phyloP scores from a whole-genome alignment of 2,113 vertebrate genomes.

The Corythornis cristatus region DNA sequence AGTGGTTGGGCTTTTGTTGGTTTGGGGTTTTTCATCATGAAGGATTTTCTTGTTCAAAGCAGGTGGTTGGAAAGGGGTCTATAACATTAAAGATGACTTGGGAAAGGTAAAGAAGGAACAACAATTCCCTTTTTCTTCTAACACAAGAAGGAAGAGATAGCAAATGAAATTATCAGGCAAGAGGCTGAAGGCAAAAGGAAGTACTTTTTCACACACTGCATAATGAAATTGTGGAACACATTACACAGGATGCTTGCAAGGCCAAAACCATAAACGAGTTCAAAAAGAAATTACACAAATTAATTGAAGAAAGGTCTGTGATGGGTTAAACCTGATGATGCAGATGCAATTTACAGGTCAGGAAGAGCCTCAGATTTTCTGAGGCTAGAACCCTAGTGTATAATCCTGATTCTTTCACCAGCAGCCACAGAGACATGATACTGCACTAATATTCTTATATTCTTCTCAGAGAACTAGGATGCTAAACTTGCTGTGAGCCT shows the following conservation, averaged over 20 bases:
- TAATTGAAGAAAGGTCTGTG: background rate
- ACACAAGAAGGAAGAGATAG: background rate
- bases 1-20: background rate
- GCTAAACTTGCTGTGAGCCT: background rate
- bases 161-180: constrained; percentile 54
- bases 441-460: background rate
- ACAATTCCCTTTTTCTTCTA: background rate
- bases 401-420: background rate
- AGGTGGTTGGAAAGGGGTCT: background rate
- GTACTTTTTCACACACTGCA: constrained; percentile 54
- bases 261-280: constrained; percentile 38
- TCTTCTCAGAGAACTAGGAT: background rate
- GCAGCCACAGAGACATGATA: background rate
- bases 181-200: constrained; percentile 54
- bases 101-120: constrained; percentile 17
- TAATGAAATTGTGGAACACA: constrained; percentile 65
- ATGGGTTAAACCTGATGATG: constrained; percentile 12
- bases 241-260: constrained; percentile 45
- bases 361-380: background rate
- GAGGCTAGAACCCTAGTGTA: background rate
- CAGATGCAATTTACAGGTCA: background rate
- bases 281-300: constrained; percentile 48
- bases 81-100: background rate
- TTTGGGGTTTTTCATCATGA: background rate
- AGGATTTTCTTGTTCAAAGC: background rate